phyloP scores from a whole-genome alignment of 2,888 invertebrate species.

The Lobophora halterata region DNA sequence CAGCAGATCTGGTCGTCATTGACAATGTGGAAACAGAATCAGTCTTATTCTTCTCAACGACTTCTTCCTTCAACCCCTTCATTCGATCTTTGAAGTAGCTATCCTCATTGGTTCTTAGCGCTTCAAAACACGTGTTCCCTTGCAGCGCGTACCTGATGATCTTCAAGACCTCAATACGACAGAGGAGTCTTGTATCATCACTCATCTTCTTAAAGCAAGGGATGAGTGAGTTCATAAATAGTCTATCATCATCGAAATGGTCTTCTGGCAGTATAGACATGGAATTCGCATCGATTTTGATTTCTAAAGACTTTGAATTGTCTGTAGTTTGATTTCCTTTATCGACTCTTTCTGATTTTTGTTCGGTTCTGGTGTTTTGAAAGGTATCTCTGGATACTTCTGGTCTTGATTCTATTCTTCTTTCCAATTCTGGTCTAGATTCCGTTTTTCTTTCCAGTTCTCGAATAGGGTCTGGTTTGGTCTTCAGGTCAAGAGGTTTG shows the following conservation, averaged over 20 bases:
- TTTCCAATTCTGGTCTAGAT: conserved; percentile 1
- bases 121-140: conserved; percentile 65
- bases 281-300: conserved; percentile 66
- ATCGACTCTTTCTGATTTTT: conserved; percentile 40
- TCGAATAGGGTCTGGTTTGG: conserved; percentile 47
- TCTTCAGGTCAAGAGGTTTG: conserved; percentile 61
- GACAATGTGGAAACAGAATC: conserved; percentile 51
- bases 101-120: conserved; percentile 55
- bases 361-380: conserved; percentile 31
- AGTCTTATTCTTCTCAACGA: conserved; percentile 33
- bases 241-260: conserved; percentile 67
- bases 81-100: conserved; percentile 53
- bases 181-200: conserved; percentile 64
- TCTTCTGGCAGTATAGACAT: conserved; percentile 61
- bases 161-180: conserved; percentile 68
- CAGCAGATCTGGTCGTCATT: conserved; percentile 70
- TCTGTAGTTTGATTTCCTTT: conserved; percentile 56
- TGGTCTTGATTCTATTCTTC: conserved; percentile 4
- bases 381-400: neutral
- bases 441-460: neutral
- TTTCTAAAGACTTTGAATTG: conserved; percentile 54
- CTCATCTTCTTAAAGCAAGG: conserved; percentile 73
- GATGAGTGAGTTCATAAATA: conserved; percentile 70
- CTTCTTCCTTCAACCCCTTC: conserved; percentile 52
- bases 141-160: conserved; percentile 67